A percentile compares a stretch with the other conserved stretches of the same genome.
Conservation (phyloP, 1,140 invertebrate genomes). For the Rhyzopertha dominica region DNA sequence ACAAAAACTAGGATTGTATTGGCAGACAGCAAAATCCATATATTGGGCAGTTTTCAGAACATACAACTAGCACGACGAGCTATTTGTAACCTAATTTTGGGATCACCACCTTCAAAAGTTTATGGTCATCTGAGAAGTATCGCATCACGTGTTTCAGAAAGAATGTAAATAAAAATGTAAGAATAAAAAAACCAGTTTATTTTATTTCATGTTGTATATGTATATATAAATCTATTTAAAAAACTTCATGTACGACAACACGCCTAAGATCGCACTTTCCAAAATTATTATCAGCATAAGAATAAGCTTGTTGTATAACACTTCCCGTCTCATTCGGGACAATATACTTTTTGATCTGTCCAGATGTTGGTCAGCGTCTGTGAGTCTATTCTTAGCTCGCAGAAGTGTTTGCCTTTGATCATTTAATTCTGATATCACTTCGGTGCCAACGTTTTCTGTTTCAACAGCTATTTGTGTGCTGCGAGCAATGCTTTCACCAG, state of each 20-base stretch:
- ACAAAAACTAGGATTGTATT: constrained; percentile 98
- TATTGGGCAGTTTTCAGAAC: constrained; percentile 96
- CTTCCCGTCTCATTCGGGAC: constrained; percentile 45
- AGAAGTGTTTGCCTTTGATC: constrained; percentile 49
- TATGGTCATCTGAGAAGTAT: constrained; percentile 89
- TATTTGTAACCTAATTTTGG: constrained; percentile 97
- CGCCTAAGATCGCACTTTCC: constrained; percentile 40
- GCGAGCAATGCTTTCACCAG: constrained; percentile 60
- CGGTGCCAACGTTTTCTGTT: constrained; percentile 72
- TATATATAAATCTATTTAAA: constrained; percentile 21
- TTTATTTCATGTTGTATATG: constrained; percentile 1
- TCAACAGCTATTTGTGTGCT: constrained; percentile 70
- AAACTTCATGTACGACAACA: constrained; percentile 31
- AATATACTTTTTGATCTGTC: constrained; percentile 44
- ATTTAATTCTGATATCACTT: constrained; percentile 56
- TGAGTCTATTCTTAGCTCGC: constrained; percentile 45
- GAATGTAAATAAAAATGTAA: constrained; percentile 61
- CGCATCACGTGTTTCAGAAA: constrained; percentile 71
- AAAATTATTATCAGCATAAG: constrained; percentile 48
- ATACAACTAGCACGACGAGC: constrained; percentile 91
- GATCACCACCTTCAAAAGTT: constrained; percentile 92
- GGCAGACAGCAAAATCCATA: constrained; percentile 95
- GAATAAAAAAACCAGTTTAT: constrained; percentile 13
- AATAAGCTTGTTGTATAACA: constrained; percentile 50
- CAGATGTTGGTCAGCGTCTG: constrained; percentile 48